Conservation (phyloP, 2,113 vertebrate genomes). For the Lycaon pictus region DNA sequence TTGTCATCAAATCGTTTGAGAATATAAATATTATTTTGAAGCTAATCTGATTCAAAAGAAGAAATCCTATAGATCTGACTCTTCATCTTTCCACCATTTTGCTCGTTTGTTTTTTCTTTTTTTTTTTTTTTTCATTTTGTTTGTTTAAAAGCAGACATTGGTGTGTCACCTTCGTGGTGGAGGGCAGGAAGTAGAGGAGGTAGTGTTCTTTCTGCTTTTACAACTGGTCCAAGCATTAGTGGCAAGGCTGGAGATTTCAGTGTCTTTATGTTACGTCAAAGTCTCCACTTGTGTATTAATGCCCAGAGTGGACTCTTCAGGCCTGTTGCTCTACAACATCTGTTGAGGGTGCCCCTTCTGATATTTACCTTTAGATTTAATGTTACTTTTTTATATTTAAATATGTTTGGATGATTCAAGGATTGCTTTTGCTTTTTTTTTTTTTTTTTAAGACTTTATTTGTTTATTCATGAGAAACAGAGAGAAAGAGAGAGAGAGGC, state of each 20-base stretch:
- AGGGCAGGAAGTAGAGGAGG: fast-evolving
- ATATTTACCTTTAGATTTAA: not conserved
- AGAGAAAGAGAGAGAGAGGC: too few relatives aligned
- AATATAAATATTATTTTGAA: conserved; percentile 48
- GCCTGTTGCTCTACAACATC: not conserved
- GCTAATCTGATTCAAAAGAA: conserved; percentile 25
- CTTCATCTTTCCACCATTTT: conserved; percentile 14
- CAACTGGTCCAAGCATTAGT: not conserved
- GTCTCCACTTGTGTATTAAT: not conserved
- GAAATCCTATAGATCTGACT: not conserved
- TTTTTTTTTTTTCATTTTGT: too few relatives aligned
- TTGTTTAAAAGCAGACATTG: not conserved
- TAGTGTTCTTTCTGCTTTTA: not conserved
- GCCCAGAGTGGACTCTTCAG: not conserved
- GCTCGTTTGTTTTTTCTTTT: not conserved
- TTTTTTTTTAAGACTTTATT: not conserved
- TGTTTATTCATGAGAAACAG: too few relatives aligned
- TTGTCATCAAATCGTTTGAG: not conserved
- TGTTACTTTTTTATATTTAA: not conserved
- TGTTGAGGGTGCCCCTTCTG: not conserved
- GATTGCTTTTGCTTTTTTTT: not conserved
- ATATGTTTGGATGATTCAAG: not conserved
- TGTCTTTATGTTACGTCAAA: not conserved
- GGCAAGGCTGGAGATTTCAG: not conserved
- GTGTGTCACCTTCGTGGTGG: not conserved